Conservation (phyloP, 2,113 vertebrate species). For the Euleptes europaea region DNA sequence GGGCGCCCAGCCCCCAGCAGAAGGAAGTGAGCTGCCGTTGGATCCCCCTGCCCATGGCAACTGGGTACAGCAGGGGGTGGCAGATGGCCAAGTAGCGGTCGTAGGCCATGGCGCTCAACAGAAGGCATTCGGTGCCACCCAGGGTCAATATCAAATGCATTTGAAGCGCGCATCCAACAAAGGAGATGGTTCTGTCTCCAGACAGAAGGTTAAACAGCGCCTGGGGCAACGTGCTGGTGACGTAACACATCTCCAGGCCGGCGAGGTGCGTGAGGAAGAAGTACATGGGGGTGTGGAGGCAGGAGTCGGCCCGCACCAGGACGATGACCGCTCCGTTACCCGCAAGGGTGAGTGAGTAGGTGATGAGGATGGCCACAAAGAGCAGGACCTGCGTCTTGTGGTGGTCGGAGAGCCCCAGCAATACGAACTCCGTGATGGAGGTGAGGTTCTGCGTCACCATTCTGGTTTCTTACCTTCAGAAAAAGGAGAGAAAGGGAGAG, state of each 20-base stretch:
- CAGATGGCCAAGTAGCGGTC: neutral
- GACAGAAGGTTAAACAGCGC: neutral
- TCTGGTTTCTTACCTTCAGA: neutral
- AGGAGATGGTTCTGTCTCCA: slow-evolving; percentile 34
- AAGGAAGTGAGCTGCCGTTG: slow-evolving; percentile 29
- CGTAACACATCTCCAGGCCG: neutral
- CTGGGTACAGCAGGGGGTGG: slow-evolving; percentile 5
- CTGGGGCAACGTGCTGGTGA: neutral
- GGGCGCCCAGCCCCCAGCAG: slow-evolving; percentile 33
- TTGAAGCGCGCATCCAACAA: slow-evolving; percentile 24
- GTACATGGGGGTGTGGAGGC: slow-evolving; percentile 44
- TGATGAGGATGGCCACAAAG: slow-evolving; percentile 7
- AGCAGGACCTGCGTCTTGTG: neutral
- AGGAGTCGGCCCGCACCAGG: neutral
- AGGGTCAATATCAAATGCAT: slow-evolving; percentile 37
- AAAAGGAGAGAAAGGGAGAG: neutral
- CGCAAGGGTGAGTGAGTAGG: slow-evolving; percentile 7
- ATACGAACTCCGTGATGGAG: slow-evolving; percentile 25
- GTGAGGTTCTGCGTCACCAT: neutral
- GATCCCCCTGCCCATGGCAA: slow-evolving; percentile 33
- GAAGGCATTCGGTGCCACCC: slow-evolving; percentile 24
- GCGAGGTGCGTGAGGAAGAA: slow-evolving; percentile 42
- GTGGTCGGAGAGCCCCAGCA: slow-evolving; percentile 34
- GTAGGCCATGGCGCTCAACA: neutral
- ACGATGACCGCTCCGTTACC: slow-evolving; percentile 32